A percentile compares a stretch with the other conserved stretches of the same genome.
phyloP scores from a whole-genome alignment of 2,113 vertebrate species.

The Alexandromys fortis region DNA sequence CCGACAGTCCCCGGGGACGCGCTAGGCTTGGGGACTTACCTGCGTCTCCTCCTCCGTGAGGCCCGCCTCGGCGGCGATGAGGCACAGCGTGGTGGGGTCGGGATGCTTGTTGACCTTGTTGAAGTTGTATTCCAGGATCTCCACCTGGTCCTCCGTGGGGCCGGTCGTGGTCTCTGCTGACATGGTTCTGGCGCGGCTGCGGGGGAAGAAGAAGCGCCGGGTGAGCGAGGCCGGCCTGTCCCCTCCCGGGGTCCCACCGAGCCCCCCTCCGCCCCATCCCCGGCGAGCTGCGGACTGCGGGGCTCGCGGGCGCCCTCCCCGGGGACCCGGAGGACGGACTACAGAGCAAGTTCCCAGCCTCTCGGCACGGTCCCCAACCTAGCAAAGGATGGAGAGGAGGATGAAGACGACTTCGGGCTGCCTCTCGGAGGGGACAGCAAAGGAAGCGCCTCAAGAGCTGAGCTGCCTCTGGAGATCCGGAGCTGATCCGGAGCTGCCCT shows the following conservation, averaged over 20 bases:
- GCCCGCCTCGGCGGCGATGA: constrained; percentile 86
- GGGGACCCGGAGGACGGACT: not conserved
- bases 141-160: constrained; percentile 86
- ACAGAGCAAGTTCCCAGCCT: not conserved
- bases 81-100: constrained; percentile 86
- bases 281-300: not conserved
- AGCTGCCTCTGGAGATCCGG: not conserved
- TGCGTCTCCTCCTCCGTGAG: constrained; percentile 86
- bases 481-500: not conserved
- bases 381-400: not conserved
- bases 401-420: not conserved
- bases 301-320: not conserved
- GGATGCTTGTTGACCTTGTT: constrained; percentile 87
- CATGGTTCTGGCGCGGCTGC: constrained; percentile 73
- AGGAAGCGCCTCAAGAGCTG: not conserved
- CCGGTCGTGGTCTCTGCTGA: constrained; percentile 76
- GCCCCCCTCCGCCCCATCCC: not conserved
- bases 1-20: not conserved
- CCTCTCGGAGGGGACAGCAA: not conserved
- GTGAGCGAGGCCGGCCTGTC: constrained; percentile 1
- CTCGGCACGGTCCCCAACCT: not conserved
- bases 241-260: not conserved
- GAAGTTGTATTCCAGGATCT: constrained; percentile 88
- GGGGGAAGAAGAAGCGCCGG: not conserved
- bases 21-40: constrained; percentile 76